Base-by-base conservation (phyloP, 1,140 invertebrate genomes). In the Neelides sp. region DNA sequence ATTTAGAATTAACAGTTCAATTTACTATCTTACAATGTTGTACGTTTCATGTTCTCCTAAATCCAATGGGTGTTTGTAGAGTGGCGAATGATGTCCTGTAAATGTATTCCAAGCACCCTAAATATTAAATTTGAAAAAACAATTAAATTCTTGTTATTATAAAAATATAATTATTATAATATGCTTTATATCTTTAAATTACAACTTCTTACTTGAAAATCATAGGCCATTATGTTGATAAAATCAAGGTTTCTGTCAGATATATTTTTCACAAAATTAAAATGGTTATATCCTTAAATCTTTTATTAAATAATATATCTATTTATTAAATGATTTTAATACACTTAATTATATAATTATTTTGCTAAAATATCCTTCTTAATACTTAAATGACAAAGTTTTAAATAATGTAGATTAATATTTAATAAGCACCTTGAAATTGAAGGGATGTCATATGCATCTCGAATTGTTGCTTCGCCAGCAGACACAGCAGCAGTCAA, bases 401-500 rank as follows among this genome's bases (percentile, higher is more conserved):
- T 17, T n/a, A 32, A 17, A 40, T 36, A 2, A 8, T n/a, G 39
- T 27, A 17, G 19, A 13, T 3, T 43, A 3, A 39, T 26, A 43
- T 45, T 32, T 28, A 13, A 13, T 19, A 47, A n/a, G 43, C 35
- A 61, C 58, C 35, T 46, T 20, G 52, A 34, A 4, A 62, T 37
- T 7, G 28, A 41, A 22, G 57, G 54, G 34, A 62, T 42, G 28
- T 62, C 54, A 44, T 62, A 63, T 10, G 58, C 52, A 22, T 51
- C 45, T 50, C 27, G 13, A 32, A 62, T 57, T 0, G 56, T 62
- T 12, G 28, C 24, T 23, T 55, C 51, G 26, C 62, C 67, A 4
- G 68, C 68, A 12, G 65, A 65, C 13, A 70, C 65, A 17, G 69
- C 69, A 13, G 69, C 63, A 13, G 65, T 66, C 53, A 78, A 46